Conservation (phyloP, 2,797 vertebrate species). For the Atherinosoma microstoma region DNA sequence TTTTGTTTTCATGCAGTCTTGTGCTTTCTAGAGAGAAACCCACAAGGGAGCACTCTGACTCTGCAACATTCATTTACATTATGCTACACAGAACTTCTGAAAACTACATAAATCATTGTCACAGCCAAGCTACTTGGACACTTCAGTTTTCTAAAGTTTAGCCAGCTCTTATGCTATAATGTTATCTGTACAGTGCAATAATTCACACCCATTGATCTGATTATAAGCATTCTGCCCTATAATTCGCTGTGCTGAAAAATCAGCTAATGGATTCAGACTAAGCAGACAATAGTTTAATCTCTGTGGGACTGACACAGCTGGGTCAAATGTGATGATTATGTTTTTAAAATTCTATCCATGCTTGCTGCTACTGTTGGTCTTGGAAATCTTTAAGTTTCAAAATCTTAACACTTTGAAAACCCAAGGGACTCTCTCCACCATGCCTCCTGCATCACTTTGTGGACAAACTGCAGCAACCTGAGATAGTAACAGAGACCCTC, state of each 20-base stretch:
- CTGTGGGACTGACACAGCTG: conserved; percentile 35
- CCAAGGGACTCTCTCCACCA: conserved; percentile 31
- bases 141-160: conserved; percentile 69
- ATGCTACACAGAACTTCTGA: conserved; percentile 54
- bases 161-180: conserved; percentile 62
- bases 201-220: conserved; percentile 75
- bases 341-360: conserved; percentile 39
- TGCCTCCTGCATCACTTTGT: conserved; percentile 30
- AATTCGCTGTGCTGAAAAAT: conserved; percentile 54
- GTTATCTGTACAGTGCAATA: conserved; percentile 57
- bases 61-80: conserved; percentile 71
- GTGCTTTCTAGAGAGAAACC: conserved; percentile 65
- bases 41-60: conserved; percentile 53
- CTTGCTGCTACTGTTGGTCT: conserved; percentile 30
- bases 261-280: conserved; percentile 35
- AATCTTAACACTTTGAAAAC: conserved; percentile 42
- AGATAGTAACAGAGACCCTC: conserved; percentile 33
- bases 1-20: conserved; percentile 43
- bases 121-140: conserved; percentile 56
- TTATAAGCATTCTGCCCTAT: conserved; percentile 58
- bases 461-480: conserved; percentile 28
- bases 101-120: conserved; percentile 77
- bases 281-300: conserved; percentile 46
- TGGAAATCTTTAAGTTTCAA: conserved; percentile 42
- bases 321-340: conserved; percentile 27